Base-by-base conservation (phyloP, 2,113 vertebrate species). In the Grantiella picta region DNA sequence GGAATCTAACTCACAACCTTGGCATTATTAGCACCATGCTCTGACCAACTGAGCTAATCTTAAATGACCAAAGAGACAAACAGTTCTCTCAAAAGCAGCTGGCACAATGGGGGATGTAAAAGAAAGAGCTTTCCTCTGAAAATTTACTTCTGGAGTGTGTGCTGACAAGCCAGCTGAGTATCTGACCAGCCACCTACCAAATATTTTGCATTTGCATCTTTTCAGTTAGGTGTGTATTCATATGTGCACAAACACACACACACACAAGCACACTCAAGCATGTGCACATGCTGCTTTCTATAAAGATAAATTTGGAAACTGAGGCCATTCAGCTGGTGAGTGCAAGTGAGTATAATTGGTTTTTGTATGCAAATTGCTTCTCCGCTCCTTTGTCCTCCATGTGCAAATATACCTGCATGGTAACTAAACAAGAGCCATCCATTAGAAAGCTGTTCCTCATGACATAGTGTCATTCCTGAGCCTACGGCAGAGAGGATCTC, bases 51-150 rank as follows among this genome's bases (percentile, higher is more conserved):
- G 28, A 59, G 9, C 7, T 60, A 38, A 49, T 71, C 25, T 60
- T 13, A 44, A 71, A 80, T 56, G 21, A 54, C 8, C 33, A 31
- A 47, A 63, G 35, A 38, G 61, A 15, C 21, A 50, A 60, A 54
- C 6, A 42, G 6, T 29, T 56, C 54, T 63, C 29, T 47, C 33
- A 36, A 65, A 50, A 78, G 5, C 0, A 3, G 5, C 13, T 54
- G 19, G 25, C 22, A 45, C 23, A 7, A 5, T 0, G 2, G 5
- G 4, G 8, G 7, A 61, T 20, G 13, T 23, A 78, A 60, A 42
- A 70, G 7, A 56, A 36, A 61, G 6, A 9, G 3, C 12, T 66
- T 44, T 47, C 7, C 66, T 52, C 42, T 63, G 52, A 71, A 68
- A 68, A 53, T 68, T 40, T 57, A 21, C 9, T 8, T 56, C 33